Evolutionary conservation across 2,797 vertebrate species (phyloP), one percentile per base, ranked within the genome.

Genomic region (Myripristis murdjan): DNA sequence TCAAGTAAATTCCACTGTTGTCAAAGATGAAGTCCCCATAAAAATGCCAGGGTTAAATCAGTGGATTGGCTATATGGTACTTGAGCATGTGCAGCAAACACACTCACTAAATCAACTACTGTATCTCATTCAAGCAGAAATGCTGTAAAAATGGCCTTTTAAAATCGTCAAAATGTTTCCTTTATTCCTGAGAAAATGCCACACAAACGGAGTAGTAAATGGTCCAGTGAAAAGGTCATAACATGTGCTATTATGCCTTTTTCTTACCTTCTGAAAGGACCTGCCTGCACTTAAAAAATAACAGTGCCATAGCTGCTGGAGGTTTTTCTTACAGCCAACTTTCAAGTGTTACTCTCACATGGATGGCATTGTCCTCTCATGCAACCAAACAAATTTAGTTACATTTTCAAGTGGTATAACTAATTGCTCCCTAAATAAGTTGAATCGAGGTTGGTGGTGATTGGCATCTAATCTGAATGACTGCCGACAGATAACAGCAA

Each of bases 1-100:
- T 80, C 75, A 64, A 77, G 68, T 84, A 77, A 85, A 90, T 85
- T 87, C 76, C 47, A 81, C 74, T 84, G 66, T 84, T 88, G 86
- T 81, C 85, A 88, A 79, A 88, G 79, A 83, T 55, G 73, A 55
- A 68, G 66, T 54, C 61, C 39, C 31, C 55, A 71, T 83, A 82
- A 75, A 82, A 75, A 64, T 64, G 51, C 26, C 60, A 35, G 20
- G 39, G 66, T 64, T 77, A 67, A 84, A 86, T 75, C 68, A 55
- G 62, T 7, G 35, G 37, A 68, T 73, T 82, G 73, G 81, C 83
- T 65, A 77, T 77, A 56, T 39, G 49, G 52, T 59, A 35, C 76
- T 70, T 68, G 24, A 55, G 47, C 61, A 72, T 63, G 53, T 72
- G 67, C n/a, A 23, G 16, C 20, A 54, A 18, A 79, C 57, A 70